Evolutionary conservation across 2,797 vertebrate genomes (phyloP).

Genomic region (Muraenolepis orangiensis): DNA sequence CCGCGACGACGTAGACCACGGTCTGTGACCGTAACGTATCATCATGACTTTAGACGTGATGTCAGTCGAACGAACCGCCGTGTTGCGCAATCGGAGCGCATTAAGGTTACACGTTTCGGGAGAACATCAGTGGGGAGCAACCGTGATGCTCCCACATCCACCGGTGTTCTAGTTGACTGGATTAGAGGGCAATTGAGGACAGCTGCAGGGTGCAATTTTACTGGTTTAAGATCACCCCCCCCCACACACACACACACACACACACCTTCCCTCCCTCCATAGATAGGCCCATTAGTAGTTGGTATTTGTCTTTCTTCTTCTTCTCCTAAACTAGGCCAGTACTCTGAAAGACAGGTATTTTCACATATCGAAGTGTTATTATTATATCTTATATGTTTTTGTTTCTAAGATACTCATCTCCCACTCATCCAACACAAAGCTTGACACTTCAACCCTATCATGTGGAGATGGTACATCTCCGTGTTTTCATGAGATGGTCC

Average conservation of each 20-base stretch:
- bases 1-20: too few relatives aligned
- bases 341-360: not conserved
- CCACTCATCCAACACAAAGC: too few relatives aligned
- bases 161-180: constrained; percentile 29
- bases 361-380: not conserved
- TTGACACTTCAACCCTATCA: too few relatives aligned
- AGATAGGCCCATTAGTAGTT: too few relatives aligned
- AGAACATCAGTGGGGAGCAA: not conserved
- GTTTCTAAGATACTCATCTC: not conserved
- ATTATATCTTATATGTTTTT: not conserved
- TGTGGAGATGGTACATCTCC: too few relatives aligned
- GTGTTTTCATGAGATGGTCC: too few relatives aligned
- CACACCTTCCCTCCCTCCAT: not conserved
- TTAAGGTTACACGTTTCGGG: not conserved
- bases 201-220: constrained; percentile 25
- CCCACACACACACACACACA: not conserved
- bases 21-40: too few relatives aligned
- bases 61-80: too few relatives aligned
- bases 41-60: too few relatives aligned
- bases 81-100: not conserved
- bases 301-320: not conserved
- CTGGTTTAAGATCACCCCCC: constrained; percentile 14
- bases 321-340: not conserved
- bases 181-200: constrained; percentile 61
- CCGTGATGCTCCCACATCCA: not conserved